Evolutionary conservation across 53 echinoderm and acorn worm genomes (phyloP).

Genomic region (Actinopyga echinites): DNA sequence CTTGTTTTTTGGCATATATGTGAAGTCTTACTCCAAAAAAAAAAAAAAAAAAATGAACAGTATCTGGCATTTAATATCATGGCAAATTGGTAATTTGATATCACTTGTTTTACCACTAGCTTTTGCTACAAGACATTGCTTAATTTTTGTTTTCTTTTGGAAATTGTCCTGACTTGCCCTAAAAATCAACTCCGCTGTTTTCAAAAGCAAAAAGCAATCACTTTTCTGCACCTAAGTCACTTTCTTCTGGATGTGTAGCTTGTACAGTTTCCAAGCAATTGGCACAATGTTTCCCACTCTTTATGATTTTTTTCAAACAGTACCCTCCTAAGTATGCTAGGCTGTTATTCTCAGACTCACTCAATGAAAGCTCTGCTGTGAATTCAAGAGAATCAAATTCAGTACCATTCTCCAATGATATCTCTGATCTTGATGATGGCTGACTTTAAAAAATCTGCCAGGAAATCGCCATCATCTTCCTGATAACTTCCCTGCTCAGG

Average conservation of each 20-base stretch:
- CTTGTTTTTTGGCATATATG: neutral
- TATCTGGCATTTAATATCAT: neutral
- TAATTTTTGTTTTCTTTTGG: neutral
- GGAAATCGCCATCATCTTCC: slow-evolving; percentile 38
- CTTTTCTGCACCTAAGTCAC: neutral
- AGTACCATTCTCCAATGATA: too few species aligned
- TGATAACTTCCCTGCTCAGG: slow-evolving; percentile 25
- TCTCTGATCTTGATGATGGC: neutral
- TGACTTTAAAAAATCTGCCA: slow-evolving; percentile 37
- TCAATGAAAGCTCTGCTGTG: slow-evolving; percentile 4
- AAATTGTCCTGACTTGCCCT: neutral
- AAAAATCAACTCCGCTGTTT: neutral
- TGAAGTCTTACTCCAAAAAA: neutral
- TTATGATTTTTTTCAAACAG: neutral
- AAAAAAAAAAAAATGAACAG: neutral
- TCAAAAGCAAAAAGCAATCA: slow-evolving; percentile 7
- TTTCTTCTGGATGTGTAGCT: neutral
- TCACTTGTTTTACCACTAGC: slow-evolving; percentile 10
- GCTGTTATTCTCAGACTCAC: slow-evolving; percentile 15
- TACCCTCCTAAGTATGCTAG: slow-evolving; percentile 10
- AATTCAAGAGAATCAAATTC: neutral
- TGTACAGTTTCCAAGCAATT: neutral
- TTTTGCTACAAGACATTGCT: slow-evolving; percentile 6
- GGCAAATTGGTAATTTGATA: neutral
- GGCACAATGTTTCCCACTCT: neutral